These are phyloP conservation scores for Timandra comae DNA, from an alignment of 2,888 invertebrate species.

Conservation along the genomic window DNA sequence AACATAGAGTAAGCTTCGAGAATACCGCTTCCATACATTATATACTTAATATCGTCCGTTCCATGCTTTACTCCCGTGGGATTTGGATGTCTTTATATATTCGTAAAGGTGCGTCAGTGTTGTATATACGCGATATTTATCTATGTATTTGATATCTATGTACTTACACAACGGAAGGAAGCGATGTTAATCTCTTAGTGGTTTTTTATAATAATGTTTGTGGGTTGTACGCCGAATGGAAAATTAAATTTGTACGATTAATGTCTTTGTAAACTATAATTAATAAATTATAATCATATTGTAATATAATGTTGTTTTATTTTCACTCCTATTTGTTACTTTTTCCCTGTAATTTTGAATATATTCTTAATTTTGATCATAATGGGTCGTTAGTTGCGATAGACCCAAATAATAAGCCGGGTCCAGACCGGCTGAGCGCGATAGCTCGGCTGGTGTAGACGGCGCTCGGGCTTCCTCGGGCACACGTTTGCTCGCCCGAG, in stretches of 20 bases:
- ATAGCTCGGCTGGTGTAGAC: no score
- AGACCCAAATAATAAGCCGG: no score
- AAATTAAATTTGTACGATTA: slow-evolving; percentile 71
- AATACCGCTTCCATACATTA: slow-evolving; percentile 40
- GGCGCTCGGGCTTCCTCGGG: no score
- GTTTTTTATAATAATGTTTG: slow-evolving; percentile 11
- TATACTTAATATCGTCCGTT: slow-evolving; percentile 48
- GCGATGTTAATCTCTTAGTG: slow-evolving; percentile 7
- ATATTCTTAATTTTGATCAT: no score
- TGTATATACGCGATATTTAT: slow-evolving; percentile 46
- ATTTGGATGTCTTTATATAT: slow-evolving; percentile 26
- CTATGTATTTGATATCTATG: slow-evolving; percentile 31
- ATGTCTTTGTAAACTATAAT: slow-evolving; percentile 75
- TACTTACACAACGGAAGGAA: slow-evolving; percentile 27
- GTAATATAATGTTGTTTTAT: slow-evolving; percentile 50
- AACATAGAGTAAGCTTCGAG: slow-evolving; percentile 42
- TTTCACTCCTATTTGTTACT: no score
- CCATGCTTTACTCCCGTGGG: slow-evolving; percentile 43
- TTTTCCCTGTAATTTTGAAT: no score
- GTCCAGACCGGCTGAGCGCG: no score
- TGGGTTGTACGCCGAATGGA: slow-evolving; percentile 34
- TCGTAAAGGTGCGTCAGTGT: slow-evolving; percentile 50
- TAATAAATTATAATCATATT: slow-evolving; percentile 76
- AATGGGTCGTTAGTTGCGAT: no score
- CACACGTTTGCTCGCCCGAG: no score